Percentiles rank a stretch among this genome's conserved stretches.
Conservation (phyloP, 2,888 invertebrate species). For the Strigamia crassipes region DNA sequence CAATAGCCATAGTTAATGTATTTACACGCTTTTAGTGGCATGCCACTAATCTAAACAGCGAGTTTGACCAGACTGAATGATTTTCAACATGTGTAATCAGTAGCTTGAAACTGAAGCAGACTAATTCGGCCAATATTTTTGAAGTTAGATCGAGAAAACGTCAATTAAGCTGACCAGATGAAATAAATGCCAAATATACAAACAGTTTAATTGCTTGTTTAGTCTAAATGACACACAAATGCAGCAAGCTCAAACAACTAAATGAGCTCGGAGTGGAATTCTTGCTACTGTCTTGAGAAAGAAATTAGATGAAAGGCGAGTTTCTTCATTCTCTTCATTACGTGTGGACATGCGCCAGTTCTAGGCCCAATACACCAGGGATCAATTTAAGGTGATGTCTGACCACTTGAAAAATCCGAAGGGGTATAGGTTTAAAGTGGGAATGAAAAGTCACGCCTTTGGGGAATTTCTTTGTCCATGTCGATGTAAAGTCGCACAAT, state of each 20-base stretch:
- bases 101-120: too few relatives aligned
- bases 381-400: not conserved
- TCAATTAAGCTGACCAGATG: too few relatives aligned
- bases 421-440: not conserved
- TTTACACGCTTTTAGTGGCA: too few relatives aligned
- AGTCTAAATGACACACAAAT: too few relatives aligned
- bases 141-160: too few relatives aligned
- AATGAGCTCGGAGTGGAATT: not conserved
- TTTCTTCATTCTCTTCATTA: not conserved
- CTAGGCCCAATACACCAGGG: not conserved
- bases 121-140: too few relatives aligned
- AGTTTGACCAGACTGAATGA: too few relatives aligned
- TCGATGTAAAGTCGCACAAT: not conserved
- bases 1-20: too few relatives aligned
- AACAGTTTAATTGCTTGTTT: too few relatives aligned
- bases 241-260: not conserved
- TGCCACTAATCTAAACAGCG: too few relatives aligned
- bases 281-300: not conserved
- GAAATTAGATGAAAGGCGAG: not conserved
- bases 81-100: too few relatives aligned
- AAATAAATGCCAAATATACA: too few relatives aligned
- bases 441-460: not conserved
- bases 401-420: not conserved
- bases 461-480: not conserved
- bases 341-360: not conserved